phyloP scores from a whole-genome alignment of 2,113 vertebrate genomes.

The Syngnathus typhle region DNA sequence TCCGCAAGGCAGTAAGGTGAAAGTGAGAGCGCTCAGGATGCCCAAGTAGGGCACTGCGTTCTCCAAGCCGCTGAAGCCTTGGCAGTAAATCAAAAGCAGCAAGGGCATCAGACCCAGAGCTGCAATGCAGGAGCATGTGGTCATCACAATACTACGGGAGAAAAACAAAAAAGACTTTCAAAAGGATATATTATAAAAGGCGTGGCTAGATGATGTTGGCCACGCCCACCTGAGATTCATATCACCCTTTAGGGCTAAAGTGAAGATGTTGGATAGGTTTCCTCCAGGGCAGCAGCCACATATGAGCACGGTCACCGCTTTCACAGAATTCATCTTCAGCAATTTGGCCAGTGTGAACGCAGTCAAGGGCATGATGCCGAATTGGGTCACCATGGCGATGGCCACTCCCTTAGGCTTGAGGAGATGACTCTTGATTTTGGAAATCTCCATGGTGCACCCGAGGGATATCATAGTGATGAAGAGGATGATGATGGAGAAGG shows the following conservation, averaged over 20 bases:
- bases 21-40: conserved; percentile 65
- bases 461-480: conserved; percentile 72
- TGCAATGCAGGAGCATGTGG: conserved; percentile 73
- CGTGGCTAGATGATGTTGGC: background rate
- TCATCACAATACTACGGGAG: conserved; percentile 78
- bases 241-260: conserved; percentile 74
- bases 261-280: conserved; percentile 78
- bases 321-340: conserved; percentile 62
- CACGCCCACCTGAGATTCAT: conserved; percentile 80
- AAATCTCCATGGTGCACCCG: conserved; percentile 79
- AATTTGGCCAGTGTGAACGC: conserved; percentile 73
- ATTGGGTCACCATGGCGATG: conserved; percentile 76
- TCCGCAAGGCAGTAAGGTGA: conserved; percentile 72
- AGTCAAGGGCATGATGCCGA: conserved; percentile 79
- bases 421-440: conserved; percentile 76
- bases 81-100: conserved; percentile 74
- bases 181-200: background rate
- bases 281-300: conserved; percentile 82
- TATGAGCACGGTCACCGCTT: conserved; percentile 76
- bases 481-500: conserved; percentile 57
- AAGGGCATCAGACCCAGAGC: conserved; percentile 81
- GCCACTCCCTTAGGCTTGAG: conserved; percentile 72
- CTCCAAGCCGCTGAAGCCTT: conserved; percentile 68
- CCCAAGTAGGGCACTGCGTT: conserved; percentile 72
- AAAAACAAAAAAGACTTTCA: background rate